These are phyloP conservation scores for Cyanoderma ruficeps DNA, from an alignment of 2,113 vertebrate species.

Conservation along the genomic window DNA sequence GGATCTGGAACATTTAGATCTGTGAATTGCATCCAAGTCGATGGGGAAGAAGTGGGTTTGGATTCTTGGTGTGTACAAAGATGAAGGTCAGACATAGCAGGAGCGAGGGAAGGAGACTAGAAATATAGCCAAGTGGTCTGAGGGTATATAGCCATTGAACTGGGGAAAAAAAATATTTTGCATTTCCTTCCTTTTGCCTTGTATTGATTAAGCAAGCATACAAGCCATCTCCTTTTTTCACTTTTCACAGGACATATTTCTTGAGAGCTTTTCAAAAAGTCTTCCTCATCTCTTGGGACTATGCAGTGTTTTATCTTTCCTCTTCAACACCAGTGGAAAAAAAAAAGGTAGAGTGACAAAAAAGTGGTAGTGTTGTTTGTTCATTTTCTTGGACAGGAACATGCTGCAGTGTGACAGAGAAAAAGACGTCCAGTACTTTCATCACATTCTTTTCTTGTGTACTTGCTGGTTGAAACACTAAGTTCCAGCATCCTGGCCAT, in stretches of 20 bases:
- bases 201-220: neutral
- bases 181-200: neutral
- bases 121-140: neutral
- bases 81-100: neutral
- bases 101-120: neutral
- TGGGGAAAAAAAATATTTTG: neutral
- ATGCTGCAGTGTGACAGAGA: neutral
- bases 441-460: neutral
- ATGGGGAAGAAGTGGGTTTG: neutral
- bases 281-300: neutral
- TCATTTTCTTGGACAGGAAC: neutral
- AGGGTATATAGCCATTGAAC: neutral
- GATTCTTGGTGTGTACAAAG: neutral
- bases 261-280: neutral
- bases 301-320: neutral
- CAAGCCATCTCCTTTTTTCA: neutral
- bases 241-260: neutral
- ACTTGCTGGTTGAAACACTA: neutral
- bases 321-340: neutral
- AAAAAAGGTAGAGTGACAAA: neutral
- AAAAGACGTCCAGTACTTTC: neutral
- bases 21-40: neutral
- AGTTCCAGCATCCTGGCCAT: neutral
- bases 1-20: neutral
- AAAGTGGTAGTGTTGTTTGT: neutral